Evolutionary conservation across 2,797 vertebrate genomes (phyloP).

Genomic region (Limosa lapponica): DNA sequence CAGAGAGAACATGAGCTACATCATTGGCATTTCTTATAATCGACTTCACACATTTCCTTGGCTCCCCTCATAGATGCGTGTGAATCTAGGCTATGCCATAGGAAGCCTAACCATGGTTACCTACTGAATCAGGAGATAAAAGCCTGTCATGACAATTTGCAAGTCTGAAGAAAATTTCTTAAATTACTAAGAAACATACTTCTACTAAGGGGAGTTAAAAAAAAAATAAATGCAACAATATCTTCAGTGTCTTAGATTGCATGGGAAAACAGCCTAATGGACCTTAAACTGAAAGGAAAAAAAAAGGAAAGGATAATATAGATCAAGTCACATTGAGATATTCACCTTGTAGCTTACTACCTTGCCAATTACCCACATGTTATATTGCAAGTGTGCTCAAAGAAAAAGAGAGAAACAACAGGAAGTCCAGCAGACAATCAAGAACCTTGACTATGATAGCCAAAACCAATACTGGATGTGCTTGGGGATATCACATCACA

Average conservation of each 20-base stretch:
- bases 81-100: rapidly evolving
- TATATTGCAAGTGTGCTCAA: not conserved
- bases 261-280: not conserved
- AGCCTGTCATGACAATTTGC: not conserved
- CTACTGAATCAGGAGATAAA: not conserved
- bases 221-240: not conserved
- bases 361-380: not conserved
- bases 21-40: not conserved
- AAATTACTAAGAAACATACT: not conserved
- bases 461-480: rapidly evolving
- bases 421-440: not conserved
- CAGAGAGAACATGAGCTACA: not conserved
- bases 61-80: not conserved
- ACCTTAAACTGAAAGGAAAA: not conserved
- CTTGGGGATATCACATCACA: not conserved
- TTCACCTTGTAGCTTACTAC: not conserved
- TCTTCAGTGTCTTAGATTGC: not conserved
- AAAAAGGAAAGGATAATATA: not conserved
- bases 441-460: not conserved
- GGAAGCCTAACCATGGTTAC: not conserved
- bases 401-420: not conserved
- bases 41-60: not conserved
- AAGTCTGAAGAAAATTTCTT: not conserved
- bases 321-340: not conserved
- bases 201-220: rapidly evolving